These are phyloP conservation scores for Tineola bisselliella DNA, from an alignment of 2,888 invertebrate genomes.

Conservation along the genomic window DNA sequence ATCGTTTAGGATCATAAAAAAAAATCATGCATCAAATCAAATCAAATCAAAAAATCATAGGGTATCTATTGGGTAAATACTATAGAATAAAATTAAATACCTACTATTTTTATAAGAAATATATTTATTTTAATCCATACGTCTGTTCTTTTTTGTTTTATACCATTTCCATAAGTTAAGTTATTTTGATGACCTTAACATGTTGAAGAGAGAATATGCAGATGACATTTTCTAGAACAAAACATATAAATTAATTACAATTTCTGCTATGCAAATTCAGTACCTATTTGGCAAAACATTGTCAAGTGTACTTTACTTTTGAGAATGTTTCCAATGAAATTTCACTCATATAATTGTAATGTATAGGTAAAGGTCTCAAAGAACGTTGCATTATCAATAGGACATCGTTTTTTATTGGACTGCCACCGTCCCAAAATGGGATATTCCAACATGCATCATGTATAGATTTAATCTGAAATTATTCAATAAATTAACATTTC, in stretches of 20 bases:
- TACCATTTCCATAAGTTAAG: no score
- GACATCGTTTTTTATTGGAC: slow-evolving; percentile 35
- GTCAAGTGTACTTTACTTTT: slow-evolving; percentile 23
- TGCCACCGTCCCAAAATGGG: slow-evolving; percentile 42
- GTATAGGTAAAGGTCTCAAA: slow-evolving; percentile 32
- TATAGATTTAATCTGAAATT: slow-evolving; percentile 28
- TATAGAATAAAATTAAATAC: no score
- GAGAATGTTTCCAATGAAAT: slow-evolving; percentile 43
- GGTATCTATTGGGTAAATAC: no score
- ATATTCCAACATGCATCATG: slow-evolving; percentile 37
- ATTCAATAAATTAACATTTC: neutral
- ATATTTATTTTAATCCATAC: no score
- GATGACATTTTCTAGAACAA: slow-evolving; percentile 40
- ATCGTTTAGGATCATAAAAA: no score
- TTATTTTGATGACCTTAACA: no score
- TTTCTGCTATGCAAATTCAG: neutral
- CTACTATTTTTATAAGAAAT: no score
- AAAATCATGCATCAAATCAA: no score
- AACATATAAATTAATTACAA: slow-evolving; percentile 11
- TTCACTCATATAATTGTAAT: slow-evolving; percentile 37
- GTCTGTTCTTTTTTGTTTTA: no score
- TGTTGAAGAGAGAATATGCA: slow-evolving; percentile 44
- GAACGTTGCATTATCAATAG: slow-evolving; percentile 46
- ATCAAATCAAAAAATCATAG: no score
- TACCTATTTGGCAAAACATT: no score